Base-by-base conservation (phyloP, 2,888 invertebrate species). In the Melinaea menophilus region DNA sequence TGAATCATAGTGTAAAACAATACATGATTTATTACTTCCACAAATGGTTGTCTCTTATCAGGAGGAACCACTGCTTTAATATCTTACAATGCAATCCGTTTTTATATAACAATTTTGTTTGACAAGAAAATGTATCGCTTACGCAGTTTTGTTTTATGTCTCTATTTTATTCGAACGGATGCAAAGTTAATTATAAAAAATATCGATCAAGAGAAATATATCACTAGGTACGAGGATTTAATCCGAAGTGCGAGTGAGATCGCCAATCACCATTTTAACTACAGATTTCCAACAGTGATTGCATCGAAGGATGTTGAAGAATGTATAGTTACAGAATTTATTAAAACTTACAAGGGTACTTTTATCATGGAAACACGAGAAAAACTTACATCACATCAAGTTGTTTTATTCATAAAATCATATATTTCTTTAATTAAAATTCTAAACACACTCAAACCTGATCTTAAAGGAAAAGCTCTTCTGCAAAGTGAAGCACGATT, bases 391-490 rank as follows among this genome's bases (percentile, higher is more conserved):
- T 75, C 37, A 7, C 37, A 37, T 4, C 47, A 47, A 11, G 47
- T 47, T 47, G 47, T 47, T 4, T 47, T 47, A n/a, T 47, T 47
- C 7, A 74, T 82, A 5, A 71, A 84, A 2, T 79, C 79, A 1
- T 82, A 77, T 63, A 72, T 77, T 34, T 79, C 82, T 2, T 84
- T 86, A 46, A 71, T 78, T 59, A 79, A 75, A 62, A 72, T 82
- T 5, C 56, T 82, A 4, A 66, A 69, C 2, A 76, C 73, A 60
- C 67, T 85, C 12, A 84, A 81, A 59, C 83, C 82, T 2, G 84
- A 86, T 65, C 66, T 85, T 1, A 79, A 76, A 75, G 86, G 84
- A 1, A 80, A 78, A 56, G 75, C 80, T 2, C 66, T 85, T 2
- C 69, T 86, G 4, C 81, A 79, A 41, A 80, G 80, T 11, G 77